A percentile compares a stretch with the other conserved stretches of the same genome.
These are phyloP conservation scores for Esox niger DNA, from an alignment of 2,113 vertebrate species.

Conservation along the genomic window DNA sequence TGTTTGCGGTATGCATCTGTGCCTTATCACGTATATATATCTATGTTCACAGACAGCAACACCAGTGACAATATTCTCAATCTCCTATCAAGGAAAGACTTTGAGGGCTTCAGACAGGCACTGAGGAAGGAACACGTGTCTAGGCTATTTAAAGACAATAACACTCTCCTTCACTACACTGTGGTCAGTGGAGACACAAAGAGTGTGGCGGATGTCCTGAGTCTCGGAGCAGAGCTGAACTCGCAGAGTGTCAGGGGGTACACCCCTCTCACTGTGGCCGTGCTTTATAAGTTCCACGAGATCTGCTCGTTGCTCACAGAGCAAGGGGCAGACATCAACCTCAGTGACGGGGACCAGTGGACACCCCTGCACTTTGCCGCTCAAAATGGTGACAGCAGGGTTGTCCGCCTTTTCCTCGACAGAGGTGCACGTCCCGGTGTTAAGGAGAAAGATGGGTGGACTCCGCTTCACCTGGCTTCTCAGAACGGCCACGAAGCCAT, in stretches of 20 bases:
- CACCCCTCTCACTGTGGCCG: slow-evolving; percentile 75
- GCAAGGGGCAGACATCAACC: slow-evolving; percentile 52
- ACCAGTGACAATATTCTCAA: slow-evolving; percentile 39
- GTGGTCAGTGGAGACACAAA: slow-evolving; percentile 70
- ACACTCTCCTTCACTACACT: slow-evolving; percentile 73
- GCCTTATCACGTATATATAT: background rate
- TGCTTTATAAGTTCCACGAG: slow-evolving; percentile 59
- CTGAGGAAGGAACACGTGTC: slow-evolving; percentile 57
- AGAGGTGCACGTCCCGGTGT: slow-evolving; percentile 61
- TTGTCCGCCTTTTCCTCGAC: slow-evolving; percentile 72
- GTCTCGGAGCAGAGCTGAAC: slow-evolving; percentile 70
- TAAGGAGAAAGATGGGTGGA: slow-evolving; percentile 76
- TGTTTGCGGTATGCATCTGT: background rate
- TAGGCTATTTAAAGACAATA: slow-evolving; percentile 53
- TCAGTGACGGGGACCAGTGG: slow-evolving; percentile 77
- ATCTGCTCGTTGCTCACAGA: slow-evolving; percentile 70
- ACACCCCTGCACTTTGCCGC: slow-evolving; percentile 80
- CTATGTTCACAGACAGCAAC: slow-evolving; percentile 42
- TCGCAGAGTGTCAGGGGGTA: slow-evolving; percentile 63
- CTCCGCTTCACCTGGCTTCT: slow-evolving; percentile 78
- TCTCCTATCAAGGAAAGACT: slow-evolving; percentile 63
- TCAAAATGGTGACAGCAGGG: slow-evolving; percentile 78
- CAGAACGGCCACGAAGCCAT: slow-evolving; percentile 85
- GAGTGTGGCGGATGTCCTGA: slow-evolving; percentile 72
- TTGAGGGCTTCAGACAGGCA: slow-evolving; percentile 60